Evolutionary conservation across 2,113 vertebrate genomes (phyloP).

Genomic region (Dicerorhinus sumatrensis): DNA sequence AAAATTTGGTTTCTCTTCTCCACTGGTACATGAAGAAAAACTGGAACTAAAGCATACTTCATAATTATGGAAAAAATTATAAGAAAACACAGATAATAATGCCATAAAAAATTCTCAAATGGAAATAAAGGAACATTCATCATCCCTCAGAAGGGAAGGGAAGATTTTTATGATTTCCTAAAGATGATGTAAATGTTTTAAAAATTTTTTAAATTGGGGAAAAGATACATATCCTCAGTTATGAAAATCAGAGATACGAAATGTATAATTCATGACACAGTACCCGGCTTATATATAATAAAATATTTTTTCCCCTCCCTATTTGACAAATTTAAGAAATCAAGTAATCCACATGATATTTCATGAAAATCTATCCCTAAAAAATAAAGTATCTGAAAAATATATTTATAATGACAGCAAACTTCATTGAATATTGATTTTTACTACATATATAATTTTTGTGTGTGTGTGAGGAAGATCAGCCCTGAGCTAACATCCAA

Average conservation of each 20-base stretch:
- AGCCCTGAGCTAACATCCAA: too few species aligned
- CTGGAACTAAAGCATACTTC: neutral
- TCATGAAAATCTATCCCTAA: neutral
- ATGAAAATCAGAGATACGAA: constrained; percentile 42
- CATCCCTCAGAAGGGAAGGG: neutral
- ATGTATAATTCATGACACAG: neutral
- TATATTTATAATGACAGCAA: constrained; percentile 24
- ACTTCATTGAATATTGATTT: constrained; percentile 15
- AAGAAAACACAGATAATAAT: neutral
- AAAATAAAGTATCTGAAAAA: constrained; percentile 43
- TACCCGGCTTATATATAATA: neutral
- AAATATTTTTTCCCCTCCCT: neutral
- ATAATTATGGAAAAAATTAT: neutral
- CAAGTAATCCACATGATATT: neutral
- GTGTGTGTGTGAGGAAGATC: too few species aligned
- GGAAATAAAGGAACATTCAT: neutral
- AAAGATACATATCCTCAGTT: neutral
- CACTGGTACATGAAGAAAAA: neutral
- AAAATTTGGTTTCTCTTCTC: constrained; percentile 52
- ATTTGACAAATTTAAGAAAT: constrained; percentile 31
- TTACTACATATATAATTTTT: neutral
- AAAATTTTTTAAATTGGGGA: neutral
- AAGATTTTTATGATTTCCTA: neutral
- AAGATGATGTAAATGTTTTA: neutral
- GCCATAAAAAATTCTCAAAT: constrained; percentile 9